Conservation (phyloP, 2,797 vertebrate genomes). For the Nothura maculosa region DNA sequence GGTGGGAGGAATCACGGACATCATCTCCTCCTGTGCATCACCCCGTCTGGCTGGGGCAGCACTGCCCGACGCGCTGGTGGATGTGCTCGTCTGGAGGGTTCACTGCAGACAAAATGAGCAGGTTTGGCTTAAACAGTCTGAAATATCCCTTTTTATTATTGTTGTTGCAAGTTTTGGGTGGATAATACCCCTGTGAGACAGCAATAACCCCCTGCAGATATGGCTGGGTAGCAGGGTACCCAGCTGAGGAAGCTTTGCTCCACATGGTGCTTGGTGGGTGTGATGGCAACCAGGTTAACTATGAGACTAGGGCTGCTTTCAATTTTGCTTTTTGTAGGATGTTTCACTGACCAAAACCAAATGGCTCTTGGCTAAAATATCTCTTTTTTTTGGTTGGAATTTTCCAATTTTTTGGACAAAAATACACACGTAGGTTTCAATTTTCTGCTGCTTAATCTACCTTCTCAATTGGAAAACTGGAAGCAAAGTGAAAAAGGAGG, state of each 20-base stretch:
- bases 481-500: slow-evolving; percentile 6
- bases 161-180: neutral
- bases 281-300: neutral
- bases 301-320: slow-evolving; percentile 29
- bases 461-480: neutral
- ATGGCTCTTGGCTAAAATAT: slow-evolving; percentile 41
- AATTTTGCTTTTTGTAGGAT: slow-evolving; percentile 31
- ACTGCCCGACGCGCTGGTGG: neutral
- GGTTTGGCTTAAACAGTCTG: neutral
- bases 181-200: neutral
- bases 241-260: neutral
- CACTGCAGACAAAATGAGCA: neutral
- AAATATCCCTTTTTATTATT: neutral
- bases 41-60: too few species aligned
- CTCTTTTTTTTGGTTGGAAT: slow-evolving; percentile 45
- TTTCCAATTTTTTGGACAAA: slow-evolving; percentile 29
- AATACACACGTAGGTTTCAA: neutral
- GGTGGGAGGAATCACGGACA: neutral
- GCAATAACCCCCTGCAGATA: neutral
- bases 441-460: slow-evolving; percentile 47
- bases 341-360: slow-evolving; percentile 33
- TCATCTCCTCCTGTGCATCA: neutral
- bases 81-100: neutral
- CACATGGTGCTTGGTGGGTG: neutral
- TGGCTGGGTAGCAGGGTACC: neutral